Conservation (phyloP, 1,140 invertebrate species). For the Tetragonula clypearis region DNA sequence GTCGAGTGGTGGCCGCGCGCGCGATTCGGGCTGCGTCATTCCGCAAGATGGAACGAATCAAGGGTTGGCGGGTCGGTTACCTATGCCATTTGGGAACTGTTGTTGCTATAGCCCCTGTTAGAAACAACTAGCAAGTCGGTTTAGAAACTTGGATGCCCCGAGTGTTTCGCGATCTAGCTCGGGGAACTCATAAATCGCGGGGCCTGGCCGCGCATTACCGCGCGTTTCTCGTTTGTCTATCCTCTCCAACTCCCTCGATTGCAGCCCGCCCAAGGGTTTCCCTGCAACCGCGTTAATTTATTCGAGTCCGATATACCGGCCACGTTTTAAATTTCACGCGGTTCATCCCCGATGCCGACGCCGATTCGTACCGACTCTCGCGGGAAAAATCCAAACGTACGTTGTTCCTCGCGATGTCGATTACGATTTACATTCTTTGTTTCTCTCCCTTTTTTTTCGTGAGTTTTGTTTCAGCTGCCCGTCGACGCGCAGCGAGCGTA, state of each 20-base stretch:
- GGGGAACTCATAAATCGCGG: slow-evolving; percentile 41
- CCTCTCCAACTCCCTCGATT: background rate
- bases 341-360: too few species aligned
- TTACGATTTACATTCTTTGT: background rate
- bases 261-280: background rate
- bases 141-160: slow-evolving; percentile 59
- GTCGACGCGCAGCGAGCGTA: background rate
- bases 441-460: background rate
- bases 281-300: slow-evolving; percentile 34
- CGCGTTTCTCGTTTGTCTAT: slow-evolving; percentile 32
- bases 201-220: slow-evolving; percentile 18
- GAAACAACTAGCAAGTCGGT: slow-evolving; percentile 55
- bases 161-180: slow-evolving; percentile 59
- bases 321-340: slow-evolving; percentile 10
- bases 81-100: slow-evolving; percentile 59
- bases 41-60: background rate
- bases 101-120: slow-evolving; percentile 37
- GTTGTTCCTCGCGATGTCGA: background rate
- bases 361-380: background rate
- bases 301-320: slow-evolving; percentile 1
- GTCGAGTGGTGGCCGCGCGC: background rate
- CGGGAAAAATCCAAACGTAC: background rate
- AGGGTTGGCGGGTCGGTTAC: slow-evolving; percentile 35
- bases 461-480: too few species aligned
- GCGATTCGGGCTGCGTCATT: background rate